Base-by-base conservation (phyloP, 2,113 vertebrate genomes). In the Oophaga pumilio region DNA sequence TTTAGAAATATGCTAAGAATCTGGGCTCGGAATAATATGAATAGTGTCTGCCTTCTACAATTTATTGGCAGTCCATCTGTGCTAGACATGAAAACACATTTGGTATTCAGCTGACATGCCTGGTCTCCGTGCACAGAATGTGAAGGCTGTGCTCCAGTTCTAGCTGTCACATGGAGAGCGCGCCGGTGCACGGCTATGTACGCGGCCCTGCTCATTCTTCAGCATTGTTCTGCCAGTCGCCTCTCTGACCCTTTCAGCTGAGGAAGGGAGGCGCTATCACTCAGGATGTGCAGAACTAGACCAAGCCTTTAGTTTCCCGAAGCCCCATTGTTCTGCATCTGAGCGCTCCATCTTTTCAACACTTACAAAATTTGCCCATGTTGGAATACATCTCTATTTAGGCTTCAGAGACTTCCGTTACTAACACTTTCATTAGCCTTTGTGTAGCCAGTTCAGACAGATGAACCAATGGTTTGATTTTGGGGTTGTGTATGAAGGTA, bases 51-150 rank as follows among this genome's bases (percentile, higher is more conserved):
- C 79, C 43, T 82, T 82, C 76, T 83, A 64, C 86, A 83, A 68
- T 83, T 76, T 64, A 88, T 74, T 88, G 86, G 86, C 86, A 83
- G 69, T 33, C 69, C 57, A 66, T 82, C 53, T 57, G 77, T 60
- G 66, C 85, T 66, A 86, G 76, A 86, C 76, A 79, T 86, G 76
- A 79, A 86, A 86, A 80, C 85, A 86, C 85, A 79, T 86, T 86
- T 86, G 84, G 73, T 53, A 78, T 86, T 86, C 84, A 86, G 74
- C 73, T 86, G 84, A 86, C 73, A 66, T 77, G 73, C 73, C 57
- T 64, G 52, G 84, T 86, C 74, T 77, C 17, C 66, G 57, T 85
- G 73, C 14, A 59, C 74, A 28, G 73, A 77, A 66, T 86, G 15
- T 69, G 28, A 78, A 78, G 28, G 74, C 56, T 53, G 14, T 14